Conservation (phyloP, 2,888 invertebrate genomes). For the Athetis lepigone region DNA sequence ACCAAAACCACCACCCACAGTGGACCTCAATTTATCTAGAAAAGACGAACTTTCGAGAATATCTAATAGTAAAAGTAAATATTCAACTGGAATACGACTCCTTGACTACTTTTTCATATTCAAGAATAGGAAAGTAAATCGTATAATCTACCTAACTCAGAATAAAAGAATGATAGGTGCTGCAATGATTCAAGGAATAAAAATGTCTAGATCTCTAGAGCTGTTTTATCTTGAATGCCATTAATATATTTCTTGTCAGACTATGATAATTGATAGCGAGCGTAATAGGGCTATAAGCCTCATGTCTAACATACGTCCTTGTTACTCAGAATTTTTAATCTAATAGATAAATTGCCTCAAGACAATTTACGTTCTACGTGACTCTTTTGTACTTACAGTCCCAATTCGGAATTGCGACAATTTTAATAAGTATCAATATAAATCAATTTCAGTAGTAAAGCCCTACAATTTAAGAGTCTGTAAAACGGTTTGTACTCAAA, state of each 20-base stretch:
- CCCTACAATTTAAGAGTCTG: not conserved
- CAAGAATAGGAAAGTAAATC: not conserved
- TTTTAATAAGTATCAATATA: slow-evolving; percentile 21
- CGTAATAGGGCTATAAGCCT: slow-evolving; percentile 20
- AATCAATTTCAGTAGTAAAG: slow-evolving; percentile 19
- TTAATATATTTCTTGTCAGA: slow-evolving; percentile 13
- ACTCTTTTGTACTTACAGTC: not conserved
- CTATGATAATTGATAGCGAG: slow-evolving; percentile 12
- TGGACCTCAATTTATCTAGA: no score
- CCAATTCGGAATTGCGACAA: not conserved
- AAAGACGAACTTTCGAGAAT: no score
- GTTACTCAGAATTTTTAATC: slow-evolving; percentile 19
- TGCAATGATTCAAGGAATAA: slow-evolving; percentile 14
- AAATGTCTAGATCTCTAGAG: slow-evolving; percentile 1
- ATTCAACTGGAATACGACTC: no score
- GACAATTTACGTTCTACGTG: slow-evolving; percentile 10
- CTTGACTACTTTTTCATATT: not conserved
- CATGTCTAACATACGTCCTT: slow-evolving; percentile 3
- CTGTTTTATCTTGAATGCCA: not conserved
- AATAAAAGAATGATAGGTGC: not conserved
- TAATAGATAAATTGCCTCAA: slow-evolving; percentile 4
- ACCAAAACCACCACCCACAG: no score
- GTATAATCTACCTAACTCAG: not conserved
- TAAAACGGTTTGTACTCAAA: slow-evolving; percentile 12
- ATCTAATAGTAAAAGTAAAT: no score